Conservation (phyloP, 2,113 vertebrate species). For the Addax nasomaculatus region DNA sequence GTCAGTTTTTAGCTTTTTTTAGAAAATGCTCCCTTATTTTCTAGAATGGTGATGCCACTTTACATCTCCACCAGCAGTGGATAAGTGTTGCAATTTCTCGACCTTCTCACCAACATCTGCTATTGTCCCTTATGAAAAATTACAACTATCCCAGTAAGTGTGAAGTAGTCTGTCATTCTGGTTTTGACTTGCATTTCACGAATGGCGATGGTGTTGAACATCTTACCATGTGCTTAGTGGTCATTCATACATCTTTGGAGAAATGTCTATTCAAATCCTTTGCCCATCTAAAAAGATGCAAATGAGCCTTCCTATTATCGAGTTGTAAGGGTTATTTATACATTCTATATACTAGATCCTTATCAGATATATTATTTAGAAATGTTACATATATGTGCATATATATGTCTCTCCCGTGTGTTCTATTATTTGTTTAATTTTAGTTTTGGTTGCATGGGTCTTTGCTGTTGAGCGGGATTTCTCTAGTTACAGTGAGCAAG, state of each 20-base stretch:
- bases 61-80: not conserved
- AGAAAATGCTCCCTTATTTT: not conserved
- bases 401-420: not conserved
- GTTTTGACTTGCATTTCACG: not conserved
- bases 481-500: not conserved
- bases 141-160: not conserved
- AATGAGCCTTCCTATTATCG: not conserved
- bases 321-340: not conserved
- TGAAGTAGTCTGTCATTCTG: not conserved
- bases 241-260: not conserved
- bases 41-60: not conserved
- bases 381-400: not conserved
- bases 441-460: not conserved
- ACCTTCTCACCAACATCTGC: not conserved
- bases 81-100: not conserved
- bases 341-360: not conserved
- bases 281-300: not conserved
- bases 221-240: not conserved
- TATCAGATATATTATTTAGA: not conserved
- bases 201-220: not conserved
- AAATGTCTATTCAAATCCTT: not conserved
- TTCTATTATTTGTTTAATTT: not conserved
- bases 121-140: not conserved
- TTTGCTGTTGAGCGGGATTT: not conserved
- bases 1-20: not conserved